A percentile compares a stretch with the other conserved stretches of the same genome.
These are phyloP conservation scores for Stichodactyla mertensii DNA, from an alignment of 64 coral and sea anemone genomes.

Conservation along the genomic window DNA sequence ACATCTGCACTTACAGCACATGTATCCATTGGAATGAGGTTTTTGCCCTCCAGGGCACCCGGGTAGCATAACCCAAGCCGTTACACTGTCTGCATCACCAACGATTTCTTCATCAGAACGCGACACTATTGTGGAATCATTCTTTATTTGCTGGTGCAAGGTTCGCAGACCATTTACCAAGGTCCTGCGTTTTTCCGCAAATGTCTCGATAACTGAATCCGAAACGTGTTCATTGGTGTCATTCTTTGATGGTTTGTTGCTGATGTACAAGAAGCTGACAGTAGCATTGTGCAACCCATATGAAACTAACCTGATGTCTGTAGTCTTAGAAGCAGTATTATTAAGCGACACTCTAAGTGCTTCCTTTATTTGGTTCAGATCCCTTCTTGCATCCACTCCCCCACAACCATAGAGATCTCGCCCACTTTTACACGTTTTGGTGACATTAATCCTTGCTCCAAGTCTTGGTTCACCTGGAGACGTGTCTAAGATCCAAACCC, in stretches of 20 bases:
- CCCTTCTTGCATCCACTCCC: background rate
- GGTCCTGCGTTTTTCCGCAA: background rate
- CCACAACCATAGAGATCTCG: background rate
- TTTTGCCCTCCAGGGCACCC: background rate
- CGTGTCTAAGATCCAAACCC: conserved; percentile 3
- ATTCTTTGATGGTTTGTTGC: background rate
- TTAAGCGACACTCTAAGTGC: background rate
- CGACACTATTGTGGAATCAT: background rate
- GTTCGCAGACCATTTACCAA: background rate
- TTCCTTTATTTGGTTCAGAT: background rate
- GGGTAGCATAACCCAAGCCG: background rate
- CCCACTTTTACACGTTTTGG: background rate
- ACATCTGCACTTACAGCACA: background rate
- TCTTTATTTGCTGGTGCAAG: background rate
- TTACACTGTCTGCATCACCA: background rate
- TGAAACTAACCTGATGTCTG: background rate
- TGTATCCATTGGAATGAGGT: conserved; percentile 19
- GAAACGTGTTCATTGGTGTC: background rate
- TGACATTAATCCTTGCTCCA: background rate
- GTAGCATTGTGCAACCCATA: background rate
- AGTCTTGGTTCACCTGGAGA: conserved; percentile 7
- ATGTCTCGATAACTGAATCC: background rate
- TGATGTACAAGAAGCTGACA: conserved; percentile 1
- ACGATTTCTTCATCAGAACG: background rate
- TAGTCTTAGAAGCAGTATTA: background rate